These are phyloP conservation scores for Mormyrus hasselquistii DNA, from an alignment of 2,797 vertebrate genomes.

Conservation along the genomic window DNA sequence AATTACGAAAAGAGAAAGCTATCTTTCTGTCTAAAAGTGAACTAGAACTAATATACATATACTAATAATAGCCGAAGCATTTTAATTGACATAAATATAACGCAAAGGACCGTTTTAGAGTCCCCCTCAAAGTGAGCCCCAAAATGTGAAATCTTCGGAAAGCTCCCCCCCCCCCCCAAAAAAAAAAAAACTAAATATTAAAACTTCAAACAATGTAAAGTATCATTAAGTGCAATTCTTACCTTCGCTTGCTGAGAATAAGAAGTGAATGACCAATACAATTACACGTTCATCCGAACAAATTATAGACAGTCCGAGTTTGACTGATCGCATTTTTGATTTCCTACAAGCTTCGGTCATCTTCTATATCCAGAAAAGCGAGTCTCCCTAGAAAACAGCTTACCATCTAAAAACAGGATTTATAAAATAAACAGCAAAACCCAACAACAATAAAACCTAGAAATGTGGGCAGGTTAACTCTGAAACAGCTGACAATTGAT, in stretches of 20 bases:
- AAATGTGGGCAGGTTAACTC: background rate
- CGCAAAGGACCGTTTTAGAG: background rate
- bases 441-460: background rate
- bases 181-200: background rate
- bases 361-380: background rate
- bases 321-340: slow-evolving; percentile 10
- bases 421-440: background rate
- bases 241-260: slow-evolving; percentile 15
- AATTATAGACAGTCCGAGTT: background rate
- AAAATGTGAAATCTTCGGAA: background rate
- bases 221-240: background rate
- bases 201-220: background rate
- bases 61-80: background rate
- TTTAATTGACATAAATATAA: background rate
- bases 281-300: slow-evolving; percentile 2
- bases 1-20: background rate
- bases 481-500: background rate
- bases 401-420: background rate
- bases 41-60: background rate
- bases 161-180: background rate
- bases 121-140: background rate
- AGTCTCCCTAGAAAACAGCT: background rate
- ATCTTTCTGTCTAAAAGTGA: background rate
- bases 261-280: background rate
- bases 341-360: background rate